Conservation (phyloP, 2,797 vertebrate species). For the Sebastes flavidus region DNA sequence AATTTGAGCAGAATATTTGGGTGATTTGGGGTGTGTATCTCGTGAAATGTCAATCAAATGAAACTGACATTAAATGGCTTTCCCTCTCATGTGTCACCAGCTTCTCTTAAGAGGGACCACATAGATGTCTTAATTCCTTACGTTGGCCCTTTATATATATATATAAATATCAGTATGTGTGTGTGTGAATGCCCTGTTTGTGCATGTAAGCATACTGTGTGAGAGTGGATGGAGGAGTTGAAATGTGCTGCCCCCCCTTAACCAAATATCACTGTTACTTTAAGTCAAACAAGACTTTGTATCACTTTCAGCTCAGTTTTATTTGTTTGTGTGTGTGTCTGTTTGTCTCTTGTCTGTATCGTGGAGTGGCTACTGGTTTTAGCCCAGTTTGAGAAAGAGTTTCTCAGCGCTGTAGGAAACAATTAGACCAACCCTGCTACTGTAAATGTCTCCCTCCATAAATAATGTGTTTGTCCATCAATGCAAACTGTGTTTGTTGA, state of each 20-base stretch:
- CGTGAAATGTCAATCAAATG: neutral
- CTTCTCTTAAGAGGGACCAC: slow-evolving; percentile 76
- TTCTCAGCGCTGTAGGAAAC: slow-evolving; percentile 56
- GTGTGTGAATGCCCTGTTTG: slow-evolving; percentile 13
- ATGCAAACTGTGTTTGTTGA: slow-evolving; percentile 63
- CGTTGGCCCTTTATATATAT: slow-evolving; percentile 53
- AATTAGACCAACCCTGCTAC: slow-evolving; percentile 49
- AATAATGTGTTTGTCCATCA: slow-evolving; percentile 47
- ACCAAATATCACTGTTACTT: slow-evolving; percentile 61
- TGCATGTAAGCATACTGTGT: slow-evolving; percentile 21
- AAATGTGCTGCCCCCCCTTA: slow-evolving; percentile 23
- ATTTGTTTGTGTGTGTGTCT: slow-evolving; percentile 24
- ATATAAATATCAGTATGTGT: slow-evolving; percentile 28
- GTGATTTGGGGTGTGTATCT: neutral
- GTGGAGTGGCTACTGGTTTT: slow-evolving; percentile 58
- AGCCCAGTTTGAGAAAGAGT: slow-evolving; percentile 45
- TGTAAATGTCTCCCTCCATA: slow-evolving; percentile 56
- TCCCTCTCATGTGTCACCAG: slow-evolving; percentile 76
- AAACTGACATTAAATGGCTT: slow-evolving; percentile 41
- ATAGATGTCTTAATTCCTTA: slow-evolving; percentile 74
- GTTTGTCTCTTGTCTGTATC: slow-evolving; percentile 48
- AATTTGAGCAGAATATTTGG: slow-evolving; percentile 16
- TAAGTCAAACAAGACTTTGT: slow-evolving; percentile 32
- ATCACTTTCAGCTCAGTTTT: slow-evolving; percentile 42
- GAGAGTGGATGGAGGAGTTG: slow-evolving; percentile 24